Evolutionary conservation across 1,140 invertebrate genomes (phyloP).

Genomic region (Pogonomyrmex californicus): DNA sequence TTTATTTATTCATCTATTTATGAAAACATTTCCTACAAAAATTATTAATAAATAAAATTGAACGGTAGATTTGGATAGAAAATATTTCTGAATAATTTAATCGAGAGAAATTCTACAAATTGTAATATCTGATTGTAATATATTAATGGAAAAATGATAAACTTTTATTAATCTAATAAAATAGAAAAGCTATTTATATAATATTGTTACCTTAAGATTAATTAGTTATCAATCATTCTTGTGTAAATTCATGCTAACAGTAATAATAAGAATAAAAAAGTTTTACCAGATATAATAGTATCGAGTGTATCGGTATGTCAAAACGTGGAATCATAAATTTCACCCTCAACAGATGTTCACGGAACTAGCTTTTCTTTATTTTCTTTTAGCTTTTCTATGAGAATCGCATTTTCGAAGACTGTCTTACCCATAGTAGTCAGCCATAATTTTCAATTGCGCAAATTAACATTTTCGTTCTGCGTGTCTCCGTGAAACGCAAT

Average conservation of each 20-base stretch:
- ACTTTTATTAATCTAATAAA: not conserved
- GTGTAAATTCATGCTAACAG: not conserved
- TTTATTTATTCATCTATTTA: too few species aligned
- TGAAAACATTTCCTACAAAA: too few species aligned
- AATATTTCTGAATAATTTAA: too few species aligned
- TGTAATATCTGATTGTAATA: not conserved
- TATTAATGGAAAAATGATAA: not conserved
- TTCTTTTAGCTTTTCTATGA: conserved; percentile 25
- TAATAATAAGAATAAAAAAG: not conserved
- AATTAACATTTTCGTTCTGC: conserved; percentile 86
- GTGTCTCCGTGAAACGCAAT: conserved; percentile 84
- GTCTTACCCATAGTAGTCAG: conserved; percentile 53
- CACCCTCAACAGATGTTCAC: not conserved
- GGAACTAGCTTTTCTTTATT: conserved; percentile 42
- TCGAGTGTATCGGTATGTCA: not conserved
- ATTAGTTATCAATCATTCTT: not conserved
- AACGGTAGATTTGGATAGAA: too few species aligned
- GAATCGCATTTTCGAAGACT: conserved; percentile 44
- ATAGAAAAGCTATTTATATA: not conserved
- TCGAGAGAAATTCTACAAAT: not conserved
- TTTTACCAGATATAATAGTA: not conserved
- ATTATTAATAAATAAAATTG: not conserved
- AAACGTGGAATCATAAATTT: not conserved
- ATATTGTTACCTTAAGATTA: not conserved
- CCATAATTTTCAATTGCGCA: conserved; percentile 87